Conservation (phyloP, 2,797 vertebrate genomes). For the Loriculus beryllinus region DNA sequence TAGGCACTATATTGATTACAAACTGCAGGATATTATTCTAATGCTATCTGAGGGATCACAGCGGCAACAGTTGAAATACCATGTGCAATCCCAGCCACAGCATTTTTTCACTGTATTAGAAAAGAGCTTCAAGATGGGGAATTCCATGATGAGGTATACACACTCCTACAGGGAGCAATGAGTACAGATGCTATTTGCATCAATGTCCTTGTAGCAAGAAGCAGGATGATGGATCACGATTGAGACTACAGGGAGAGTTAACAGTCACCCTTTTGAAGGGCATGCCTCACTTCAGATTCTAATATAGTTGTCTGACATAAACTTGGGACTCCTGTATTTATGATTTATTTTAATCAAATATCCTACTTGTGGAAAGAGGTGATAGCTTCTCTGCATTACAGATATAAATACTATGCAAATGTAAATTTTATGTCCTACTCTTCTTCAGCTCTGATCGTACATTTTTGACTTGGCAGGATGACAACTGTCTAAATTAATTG, state of each 20-base stretch:
- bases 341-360: conserved; percentile 46
- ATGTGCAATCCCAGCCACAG: not conserved
- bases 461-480: conserved; percentile 26
- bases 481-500: conserved; percentile 18
- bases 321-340: conserved; percentile 5
- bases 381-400: conserved; percentile 4
- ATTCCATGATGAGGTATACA: conserved; percentile 47
- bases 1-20: conserved; percentile 20
- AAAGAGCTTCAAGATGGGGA: conserved; percentile 39
- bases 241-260: not conserved
- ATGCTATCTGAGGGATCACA: conserved; percentile 16
- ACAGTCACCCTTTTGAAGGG: conserved; percentile 44
- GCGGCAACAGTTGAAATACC: conserved; percentile 23
- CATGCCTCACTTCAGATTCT: conserved; percentile 33
- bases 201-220: conserved; percentile 35
- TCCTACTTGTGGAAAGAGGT: conserved; percentile 17
- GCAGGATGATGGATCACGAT: conserved; percentile 43
- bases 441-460: not conserved
- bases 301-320: conserved; percentile 31
- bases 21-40: conserved; percentile 38
- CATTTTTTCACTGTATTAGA: not conserved
- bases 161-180: conserved; percentile 36
- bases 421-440: conserved; percentile 12
- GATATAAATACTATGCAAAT: conserved; percentile 35
- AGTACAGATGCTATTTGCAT: conserved; percentile 59